Conservation (phyloP, 2,113 vertebrate genomes). For the Conger conger region DNA sequence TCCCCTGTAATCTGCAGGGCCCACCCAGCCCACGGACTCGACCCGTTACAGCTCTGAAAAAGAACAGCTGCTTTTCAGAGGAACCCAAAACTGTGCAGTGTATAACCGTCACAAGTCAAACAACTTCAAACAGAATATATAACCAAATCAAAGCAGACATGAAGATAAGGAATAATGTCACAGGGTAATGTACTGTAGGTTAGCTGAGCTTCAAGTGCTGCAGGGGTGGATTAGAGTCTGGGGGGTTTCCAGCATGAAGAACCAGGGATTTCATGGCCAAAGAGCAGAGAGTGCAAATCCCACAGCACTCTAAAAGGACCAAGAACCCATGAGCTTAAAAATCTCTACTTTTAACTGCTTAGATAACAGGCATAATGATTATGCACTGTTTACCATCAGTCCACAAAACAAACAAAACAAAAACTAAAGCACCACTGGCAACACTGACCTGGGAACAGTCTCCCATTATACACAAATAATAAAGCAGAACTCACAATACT, state of each 20-base stretch:
- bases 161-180: too few relatives aligned
- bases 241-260: conserved; percentile 40
- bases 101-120: neutral
- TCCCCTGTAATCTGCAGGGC: conserved; percentile 54
- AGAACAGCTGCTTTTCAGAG: neutral
- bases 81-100: neutral
- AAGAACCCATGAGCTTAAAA: conserved; percentile 35
- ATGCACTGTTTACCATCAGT: neutral
- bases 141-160: neutral
- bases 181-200: too few relatives aligned
- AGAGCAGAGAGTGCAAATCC: conserved; percentile 50
- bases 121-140: neutral
- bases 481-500: neutral
- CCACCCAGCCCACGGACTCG: neutral
- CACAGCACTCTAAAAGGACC: conserved; percentile 29
- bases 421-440: neutral
- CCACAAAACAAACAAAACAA: neutral
- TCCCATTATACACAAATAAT: neutral
- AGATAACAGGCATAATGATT: conserved; percentile 16
- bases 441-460: neutral
- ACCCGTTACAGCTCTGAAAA: neutral
- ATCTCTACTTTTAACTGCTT: conserved; percentile 46
- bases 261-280: conserved; percentile 51
- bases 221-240: conserved; percentile 60
- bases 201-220: conserved; percentile 47